Evolutionary conservation across 2,888 invertebrate species (phyloP).

Genomic region (Seira sanloemensis): DNA sequence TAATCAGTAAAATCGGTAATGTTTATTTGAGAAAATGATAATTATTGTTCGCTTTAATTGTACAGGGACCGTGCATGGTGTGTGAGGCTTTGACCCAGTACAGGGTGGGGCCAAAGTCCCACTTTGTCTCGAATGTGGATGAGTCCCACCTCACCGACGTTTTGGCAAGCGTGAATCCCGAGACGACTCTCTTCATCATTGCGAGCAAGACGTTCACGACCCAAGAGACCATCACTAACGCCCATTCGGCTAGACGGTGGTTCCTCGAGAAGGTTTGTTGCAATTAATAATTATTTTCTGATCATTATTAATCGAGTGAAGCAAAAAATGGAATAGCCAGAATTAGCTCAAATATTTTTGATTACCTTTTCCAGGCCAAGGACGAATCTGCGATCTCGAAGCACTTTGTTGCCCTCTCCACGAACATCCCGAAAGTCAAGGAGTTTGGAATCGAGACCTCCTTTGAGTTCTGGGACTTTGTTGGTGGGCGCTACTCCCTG

Average conservation of each 20-base stretch:
- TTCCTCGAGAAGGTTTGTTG: constrained; percentile 84
- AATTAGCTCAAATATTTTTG: neutral
- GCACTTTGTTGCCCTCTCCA: constrained; percentile 98
- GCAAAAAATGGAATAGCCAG: neutral
- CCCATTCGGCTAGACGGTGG: constrained; percentile 98
- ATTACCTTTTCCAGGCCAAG: constrained; percentile 59
- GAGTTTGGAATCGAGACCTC: constrained; percentile 99
- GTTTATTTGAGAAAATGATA: too few species aligned
- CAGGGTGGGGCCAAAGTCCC: constrained; percentile 88
- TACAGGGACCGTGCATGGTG: constrained; percentile 96
- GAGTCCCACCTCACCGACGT: constrained; percentile 98
- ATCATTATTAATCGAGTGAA: neutral
- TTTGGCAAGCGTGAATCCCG: constrained; percentile 90
- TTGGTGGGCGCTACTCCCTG: constrained; percentile 96
- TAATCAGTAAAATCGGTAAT: too few species aligned
- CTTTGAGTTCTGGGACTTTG: constrained; percentile 99
- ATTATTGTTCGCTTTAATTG: constrained; percentile 57
- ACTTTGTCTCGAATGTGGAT: constrained; percentile 99
- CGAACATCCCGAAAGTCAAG: constrained; percentile 94
- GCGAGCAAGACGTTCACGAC: constrained; percentile 99
- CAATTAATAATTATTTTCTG: neutral
- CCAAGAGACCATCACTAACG: constrained; percentile 99
- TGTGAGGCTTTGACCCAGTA: constrained; percentile 97
- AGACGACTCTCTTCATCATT: constrained; percentile 97
- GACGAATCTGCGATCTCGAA: constrained; percentile 86